Conservation (phyloP, 2,888 invertebrate genomes). For the Mesorhabditis sp. region DNA sequence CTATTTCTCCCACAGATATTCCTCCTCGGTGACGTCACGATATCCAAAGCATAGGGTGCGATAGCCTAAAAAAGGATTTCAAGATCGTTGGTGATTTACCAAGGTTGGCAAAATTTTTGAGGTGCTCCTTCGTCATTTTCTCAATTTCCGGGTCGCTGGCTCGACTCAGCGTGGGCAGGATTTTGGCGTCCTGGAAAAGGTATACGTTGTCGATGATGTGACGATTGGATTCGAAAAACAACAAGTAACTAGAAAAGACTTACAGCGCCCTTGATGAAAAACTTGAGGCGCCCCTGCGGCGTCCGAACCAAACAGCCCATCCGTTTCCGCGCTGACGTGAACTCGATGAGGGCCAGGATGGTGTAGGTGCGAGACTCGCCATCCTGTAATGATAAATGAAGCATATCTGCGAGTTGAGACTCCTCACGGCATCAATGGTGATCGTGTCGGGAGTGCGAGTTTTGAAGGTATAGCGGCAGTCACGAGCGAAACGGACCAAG, state of each 20-base stretch:
- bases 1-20: constrained; percentile 64
- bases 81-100: constrained; percentile 13
- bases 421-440: constrained; percentile 10
- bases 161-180: constrained; percentile 3
- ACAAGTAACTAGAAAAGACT: constrained; percentile 35
- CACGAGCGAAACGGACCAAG: constrained; percentile 83
- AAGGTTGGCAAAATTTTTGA: constrained; percentile 81
- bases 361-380: constrained; percentile 73
- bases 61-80: constrained; percentile 62
- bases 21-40: constrained; percentile 73
- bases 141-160: background rate
- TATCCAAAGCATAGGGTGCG: constrained; percentile 87
- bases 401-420: too few relatives aligned
- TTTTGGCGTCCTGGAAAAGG: constrained; percentile 13
- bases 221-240: background rate
- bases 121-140: constrained; percentile 64
- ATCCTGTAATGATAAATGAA: constrained; percentile 58
- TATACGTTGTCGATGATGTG: too few relatives aligned
- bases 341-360: constrained; percentile 84
- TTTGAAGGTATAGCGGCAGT: constrained; percentile 82
- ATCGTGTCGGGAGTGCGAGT: constrained; percentile 82
- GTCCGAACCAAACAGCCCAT: constrained; percentile 89
- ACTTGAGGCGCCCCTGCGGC: constrained; percentile 70
- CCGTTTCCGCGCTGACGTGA: constrained; percentile 79
- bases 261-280: constrained; percentile 73